A percentile compares a stretch with the other conserved stretches of the same genome.
phyloP scores from a whole-genome alignment of 1,140 invertebrate genomes.

The Pseudomyrmex flavicornis region DNA sequence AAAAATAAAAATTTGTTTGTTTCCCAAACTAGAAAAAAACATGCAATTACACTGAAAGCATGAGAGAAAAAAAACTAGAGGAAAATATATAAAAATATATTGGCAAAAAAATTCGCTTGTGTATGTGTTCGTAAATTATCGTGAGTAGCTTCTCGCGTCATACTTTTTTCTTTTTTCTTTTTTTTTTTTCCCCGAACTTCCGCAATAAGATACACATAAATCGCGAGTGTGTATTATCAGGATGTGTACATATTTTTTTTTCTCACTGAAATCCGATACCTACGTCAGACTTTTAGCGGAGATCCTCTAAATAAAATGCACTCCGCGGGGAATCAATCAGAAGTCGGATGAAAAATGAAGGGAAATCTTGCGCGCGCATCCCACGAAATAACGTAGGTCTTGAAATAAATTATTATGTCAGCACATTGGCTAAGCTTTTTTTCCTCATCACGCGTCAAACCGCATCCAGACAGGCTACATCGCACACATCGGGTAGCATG shows the following conservation, averaged over 20 bases:
- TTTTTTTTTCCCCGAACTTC: background rate
- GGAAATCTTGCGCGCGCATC: constrained; percentile 12
- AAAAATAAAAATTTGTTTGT: too few relatives aligned
- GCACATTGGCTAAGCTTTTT: constrained; percentile 5
- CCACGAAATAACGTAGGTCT: constrained; percentile 7
- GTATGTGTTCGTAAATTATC: constrained; percentile 19
- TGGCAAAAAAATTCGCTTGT: background rate
- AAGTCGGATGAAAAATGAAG: constrained; percentile 15
- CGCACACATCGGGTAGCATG: background rate
- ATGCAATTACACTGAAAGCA: background rate
- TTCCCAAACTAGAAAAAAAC: background rate
- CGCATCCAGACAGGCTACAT: background rate
- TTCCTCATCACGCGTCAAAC: background rate
- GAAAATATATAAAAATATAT: background rate
- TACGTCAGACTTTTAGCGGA: background rate
- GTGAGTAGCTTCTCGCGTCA: background rate
- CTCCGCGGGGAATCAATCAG: constrained; percentile 7
- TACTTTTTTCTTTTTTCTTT: constrained; percentile 3
- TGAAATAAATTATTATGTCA: constrained; percentile 44
- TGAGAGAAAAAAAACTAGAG: background rate
- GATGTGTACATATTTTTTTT: constrained; percentile 6
- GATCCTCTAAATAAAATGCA: constrained; percentile 34
- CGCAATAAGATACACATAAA: background rate
- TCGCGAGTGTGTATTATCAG: background rate
- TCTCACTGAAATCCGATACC: background rate